These are phyloP conservation scores for Thecophora atra DNA, from an alignment of 2,888 invertebrate genomes.

Conservation along the genomic window DNA sequence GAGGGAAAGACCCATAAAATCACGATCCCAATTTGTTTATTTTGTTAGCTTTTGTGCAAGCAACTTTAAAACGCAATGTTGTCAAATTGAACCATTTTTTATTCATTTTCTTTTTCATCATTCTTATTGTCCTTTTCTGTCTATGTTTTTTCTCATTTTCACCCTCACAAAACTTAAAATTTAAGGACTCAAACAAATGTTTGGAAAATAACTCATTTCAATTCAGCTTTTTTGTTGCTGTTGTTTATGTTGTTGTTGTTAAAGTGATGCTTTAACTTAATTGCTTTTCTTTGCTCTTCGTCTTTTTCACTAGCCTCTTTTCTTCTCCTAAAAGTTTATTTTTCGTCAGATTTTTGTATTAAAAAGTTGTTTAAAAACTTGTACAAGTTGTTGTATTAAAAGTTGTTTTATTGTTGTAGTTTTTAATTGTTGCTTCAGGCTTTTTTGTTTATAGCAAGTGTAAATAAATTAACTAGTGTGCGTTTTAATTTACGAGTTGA, in stretches of 20 bases:
- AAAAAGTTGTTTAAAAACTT: not conserved
- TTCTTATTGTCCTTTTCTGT: too few species aligned
- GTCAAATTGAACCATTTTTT: too few species aligned
- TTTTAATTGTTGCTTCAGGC: not conserved
- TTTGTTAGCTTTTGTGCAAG: too few species aligned
- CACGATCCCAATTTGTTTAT: too few species aligned
- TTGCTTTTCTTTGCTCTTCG: constrained; percentile 44
- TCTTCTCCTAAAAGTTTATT: not conserved
- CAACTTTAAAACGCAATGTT: too few species aligned
- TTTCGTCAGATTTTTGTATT: too few species aligned
- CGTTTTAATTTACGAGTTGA: constrained; percentile 26
- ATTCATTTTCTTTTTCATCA: too few species aligned
- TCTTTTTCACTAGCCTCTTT: constrained; percentile 35
- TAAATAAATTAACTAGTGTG: constrained; percentile 38
- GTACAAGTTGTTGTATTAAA: constrained; percentile 34
- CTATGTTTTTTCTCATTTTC: not conserved
- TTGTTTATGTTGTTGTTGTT: not conserved
- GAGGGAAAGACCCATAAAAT: too few species aligned
- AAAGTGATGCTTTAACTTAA: constrained; percentile 5
- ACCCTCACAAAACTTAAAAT: not conserved
- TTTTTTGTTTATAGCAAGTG: constrained; percentile 45
- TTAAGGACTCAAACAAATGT: not conserved
- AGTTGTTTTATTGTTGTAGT: not conserved
- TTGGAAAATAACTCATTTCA: not conserved
- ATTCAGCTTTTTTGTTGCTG: not conserved